Percentiles rank a stretch among this genome's conserved stretches.
These are phyloP conservation scores for Clivina fossor DNA, from an alignment of 2,888 invertebrate species.

Conservation along the genomic window DNA sequence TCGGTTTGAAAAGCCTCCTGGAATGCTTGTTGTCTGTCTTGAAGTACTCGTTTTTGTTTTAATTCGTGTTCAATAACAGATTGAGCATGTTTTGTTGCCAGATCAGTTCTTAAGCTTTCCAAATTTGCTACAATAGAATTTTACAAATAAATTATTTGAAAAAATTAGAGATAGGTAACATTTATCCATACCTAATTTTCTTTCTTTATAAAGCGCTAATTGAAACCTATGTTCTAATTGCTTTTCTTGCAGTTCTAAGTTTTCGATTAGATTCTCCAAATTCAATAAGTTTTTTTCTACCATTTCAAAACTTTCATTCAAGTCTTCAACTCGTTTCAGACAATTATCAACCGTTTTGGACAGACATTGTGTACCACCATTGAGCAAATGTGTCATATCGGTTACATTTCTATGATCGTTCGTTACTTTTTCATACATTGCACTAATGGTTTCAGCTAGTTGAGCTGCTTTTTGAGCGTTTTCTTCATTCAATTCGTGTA, in stretches of 20 bases:
- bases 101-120: constrained; percentile 53
- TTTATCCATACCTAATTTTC: constrained; percentile 64
- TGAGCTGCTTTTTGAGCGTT: constrained; percentile 66
- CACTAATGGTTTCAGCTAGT: constrained; percentile 55
- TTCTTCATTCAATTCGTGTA: constrained; percentile 68
- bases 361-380: constrained; percentile 48
- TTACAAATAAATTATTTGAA: neutral
- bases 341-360: constrained; percentile 56
- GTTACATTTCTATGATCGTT: constrained; percentile 46
- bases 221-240: constrained; percentile 73
- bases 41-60: constrained; percentile 58
- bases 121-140: constrained; percentile 48
- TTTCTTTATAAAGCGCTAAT: constrained; percentile 69
- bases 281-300: constrained; percentile 66
- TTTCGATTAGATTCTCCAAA: constrained; percentile 70
- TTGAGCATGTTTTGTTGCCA: constrained; percentile 61
- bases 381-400: constrained; percentile 46
- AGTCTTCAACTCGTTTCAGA: constrained; percentile 55
- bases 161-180: neutral
- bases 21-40: constrained; percentile 69
- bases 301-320: constrained; percentile 62
- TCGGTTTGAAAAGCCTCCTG: constrained; percentile 71
- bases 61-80: constrained; percentile 61
- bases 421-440: constrained; percentile 47
- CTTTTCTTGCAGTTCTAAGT: constrained; percentile 68